phyloP scores from a whole-genome alignment of 2,113 vertebrate genomes.

The Cacatua alba region DNA sequence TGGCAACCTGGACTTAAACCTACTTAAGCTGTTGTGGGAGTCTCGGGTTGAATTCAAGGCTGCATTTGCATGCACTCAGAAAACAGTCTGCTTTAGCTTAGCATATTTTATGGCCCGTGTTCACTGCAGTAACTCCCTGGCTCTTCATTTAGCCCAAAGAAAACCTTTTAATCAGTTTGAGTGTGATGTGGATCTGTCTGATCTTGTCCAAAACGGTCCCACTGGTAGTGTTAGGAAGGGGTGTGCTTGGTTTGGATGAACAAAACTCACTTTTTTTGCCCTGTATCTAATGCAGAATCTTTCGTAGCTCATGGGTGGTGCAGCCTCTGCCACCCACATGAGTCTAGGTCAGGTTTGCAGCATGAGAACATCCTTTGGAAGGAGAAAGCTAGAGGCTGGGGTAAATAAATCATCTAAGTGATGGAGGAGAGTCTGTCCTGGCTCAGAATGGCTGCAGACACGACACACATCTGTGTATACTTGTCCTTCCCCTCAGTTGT shows the following conservation, averaged over 20 bases:
- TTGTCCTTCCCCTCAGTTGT: background rate
- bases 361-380: background rate
- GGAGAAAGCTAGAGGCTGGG: background rate
- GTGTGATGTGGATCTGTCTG: background rate
- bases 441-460: background rate
- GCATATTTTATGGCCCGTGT: background rate
- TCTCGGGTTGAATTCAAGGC: background rate
- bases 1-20: background rate
- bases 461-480: background rate
- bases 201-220: background rate
- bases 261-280: background rate
- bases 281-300: background rate
- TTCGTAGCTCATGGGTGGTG: background rate
- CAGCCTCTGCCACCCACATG: background rate
- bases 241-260: background rate
- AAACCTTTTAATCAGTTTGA: background rate
- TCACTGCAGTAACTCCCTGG: background rate
- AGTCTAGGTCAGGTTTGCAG: background rate
- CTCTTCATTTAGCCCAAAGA: background rate
- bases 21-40: background rate
- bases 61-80: background rate
- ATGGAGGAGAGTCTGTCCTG: background rate
- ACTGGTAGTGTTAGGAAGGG: background rate
- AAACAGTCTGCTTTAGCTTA: background rate
- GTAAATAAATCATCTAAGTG: background rate